phyloP scores from a whole-genome alignment of 2,797 vertebrate species.

The Mareca strepera region DNA sequence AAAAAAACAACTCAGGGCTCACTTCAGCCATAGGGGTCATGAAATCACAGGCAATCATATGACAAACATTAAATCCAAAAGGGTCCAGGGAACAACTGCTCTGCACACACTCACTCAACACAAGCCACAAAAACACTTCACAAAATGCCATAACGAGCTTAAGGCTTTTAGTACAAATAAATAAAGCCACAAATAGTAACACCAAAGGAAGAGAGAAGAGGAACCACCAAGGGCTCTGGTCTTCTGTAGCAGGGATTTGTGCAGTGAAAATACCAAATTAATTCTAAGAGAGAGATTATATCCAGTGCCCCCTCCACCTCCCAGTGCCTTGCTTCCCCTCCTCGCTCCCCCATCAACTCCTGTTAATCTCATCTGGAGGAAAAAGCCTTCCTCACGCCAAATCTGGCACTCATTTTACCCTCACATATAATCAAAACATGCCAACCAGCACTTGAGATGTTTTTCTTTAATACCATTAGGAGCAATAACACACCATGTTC shows the following conservation, averaged over 20 bases:
- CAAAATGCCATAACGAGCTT: constrained; percentile 39
- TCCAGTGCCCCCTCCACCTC: neutral
- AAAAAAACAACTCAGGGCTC: constrained; percentile 23
- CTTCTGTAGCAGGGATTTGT: neutral
- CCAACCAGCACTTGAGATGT: constrained; percentile 51
- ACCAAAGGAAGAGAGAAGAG: constrained; percentile 30
- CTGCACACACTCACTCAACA: constrained; percentile 66
- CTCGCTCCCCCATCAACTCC: neutral
- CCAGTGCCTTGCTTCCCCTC: neutral
- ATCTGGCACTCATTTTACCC: constrained; percentile 60
- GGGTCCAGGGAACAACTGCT: constrained; percentile 48
- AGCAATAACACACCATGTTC: constrained; percentile 65
- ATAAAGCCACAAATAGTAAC: constrained; percentile 67
- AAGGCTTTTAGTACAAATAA: constrained; percentile 62
- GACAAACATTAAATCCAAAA: constrained; percentile 60
- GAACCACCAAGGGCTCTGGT: constrained; percentile 19
- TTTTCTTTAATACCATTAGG: constrained; percentile 66
- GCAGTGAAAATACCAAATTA: constrained; percentile 31
- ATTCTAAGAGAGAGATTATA: neutral
- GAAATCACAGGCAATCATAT: constrained; percentile 61
- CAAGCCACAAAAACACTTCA: constrained; percentile 48
- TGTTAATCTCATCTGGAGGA: constrained; percentile 29
- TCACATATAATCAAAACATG: constrained; percentile 52
- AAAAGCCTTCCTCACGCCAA: neutral
- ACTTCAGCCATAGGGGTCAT: constrained; percentile 60